Evolutionary conservation across 2,888 invertebrate genomes (phyloP).

Genomic region (Epistrophe grossulariae): DNA sequence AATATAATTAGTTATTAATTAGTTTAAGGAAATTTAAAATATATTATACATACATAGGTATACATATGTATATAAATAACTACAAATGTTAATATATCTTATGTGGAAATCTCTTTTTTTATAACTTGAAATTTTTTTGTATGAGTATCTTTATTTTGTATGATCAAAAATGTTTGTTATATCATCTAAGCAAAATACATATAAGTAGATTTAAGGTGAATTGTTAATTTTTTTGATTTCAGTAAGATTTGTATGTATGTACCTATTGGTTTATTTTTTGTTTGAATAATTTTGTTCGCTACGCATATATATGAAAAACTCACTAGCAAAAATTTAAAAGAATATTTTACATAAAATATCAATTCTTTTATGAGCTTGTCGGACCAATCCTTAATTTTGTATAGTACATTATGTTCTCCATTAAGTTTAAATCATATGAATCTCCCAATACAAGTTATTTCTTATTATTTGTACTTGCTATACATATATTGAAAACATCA

Average conservation of each 20-base stretch:
- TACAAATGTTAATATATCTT: neutral
- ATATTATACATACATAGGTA: neutral
- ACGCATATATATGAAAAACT: neutral
- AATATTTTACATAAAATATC: neutral
- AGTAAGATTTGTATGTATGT: neutral
- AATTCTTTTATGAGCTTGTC: no score
- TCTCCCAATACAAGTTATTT: no score
- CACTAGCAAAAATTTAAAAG: no score
- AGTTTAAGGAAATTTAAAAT: slow-evolving; percentile 12
- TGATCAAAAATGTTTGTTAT: slow-evolving; percentile 8
- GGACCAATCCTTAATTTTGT: no score
- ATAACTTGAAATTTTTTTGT: neutral
- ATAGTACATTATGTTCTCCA: no score
- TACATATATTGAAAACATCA: no score
- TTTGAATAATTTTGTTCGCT: neutral
- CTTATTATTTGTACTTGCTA: no score
- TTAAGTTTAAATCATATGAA: no score
- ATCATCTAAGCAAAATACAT: neutral
- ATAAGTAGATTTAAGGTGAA: neutral
- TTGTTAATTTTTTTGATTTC: slow-evolving; percentile 1
- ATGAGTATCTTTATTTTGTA: slow-evolving; percentile 4
- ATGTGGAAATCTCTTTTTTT: neutral
- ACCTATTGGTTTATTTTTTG: slow-evolving; percentile 14
- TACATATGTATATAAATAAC: neutral
- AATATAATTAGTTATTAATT: slow-evolving; percentile 27